phyloP scores from a whole-genome alignment of 1,140 invertebrate genomes.

The Caenorhabditis inopinata region DNA sequence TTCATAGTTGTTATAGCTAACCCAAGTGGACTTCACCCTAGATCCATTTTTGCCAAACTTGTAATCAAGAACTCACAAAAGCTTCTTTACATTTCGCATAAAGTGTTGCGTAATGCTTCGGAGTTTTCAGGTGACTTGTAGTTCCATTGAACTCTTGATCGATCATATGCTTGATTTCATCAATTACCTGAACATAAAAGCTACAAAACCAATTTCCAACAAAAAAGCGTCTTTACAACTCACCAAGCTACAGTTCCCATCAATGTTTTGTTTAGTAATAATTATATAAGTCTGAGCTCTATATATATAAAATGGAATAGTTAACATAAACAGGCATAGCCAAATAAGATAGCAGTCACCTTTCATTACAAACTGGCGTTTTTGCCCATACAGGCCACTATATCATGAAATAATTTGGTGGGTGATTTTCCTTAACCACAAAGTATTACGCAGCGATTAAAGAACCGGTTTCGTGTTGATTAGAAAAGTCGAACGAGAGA shows the following conservation, averaged over 20 bases:
- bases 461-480: no score
- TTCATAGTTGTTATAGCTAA: no score
- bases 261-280: not conserved
- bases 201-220: no score
- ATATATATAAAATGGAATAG: slow-evolving; percentile 4
- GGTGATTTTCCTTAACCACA: not conserved
- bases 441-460: not conserved
- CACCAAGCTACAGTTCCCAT: not conserved
- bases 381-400: not conserved
- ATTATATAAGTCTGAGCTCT: slow-evolving; percentile 6
- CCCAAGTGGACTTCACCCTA: no score
- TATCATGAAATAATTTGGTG: not conserved
- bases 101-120: not conserved
- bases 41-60: no score
- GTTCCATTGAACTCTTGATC: not conserved
- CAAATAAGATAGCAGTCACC: not conserved
- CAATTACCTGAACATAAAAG: not conserved
- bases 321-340: not conserved
- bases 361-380: not conserved
- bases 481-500: no score
- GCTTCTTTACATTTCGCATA: not conserved
- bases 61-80: not conserved
- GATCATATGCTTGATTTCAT: not conserved
- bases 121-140: not conserved
- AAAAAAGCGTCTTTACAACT: no score